phyloP scores from a whole-genome alignment of 2,888 invertebrate species.

The Hirtodrosophila confusa region DNA sequence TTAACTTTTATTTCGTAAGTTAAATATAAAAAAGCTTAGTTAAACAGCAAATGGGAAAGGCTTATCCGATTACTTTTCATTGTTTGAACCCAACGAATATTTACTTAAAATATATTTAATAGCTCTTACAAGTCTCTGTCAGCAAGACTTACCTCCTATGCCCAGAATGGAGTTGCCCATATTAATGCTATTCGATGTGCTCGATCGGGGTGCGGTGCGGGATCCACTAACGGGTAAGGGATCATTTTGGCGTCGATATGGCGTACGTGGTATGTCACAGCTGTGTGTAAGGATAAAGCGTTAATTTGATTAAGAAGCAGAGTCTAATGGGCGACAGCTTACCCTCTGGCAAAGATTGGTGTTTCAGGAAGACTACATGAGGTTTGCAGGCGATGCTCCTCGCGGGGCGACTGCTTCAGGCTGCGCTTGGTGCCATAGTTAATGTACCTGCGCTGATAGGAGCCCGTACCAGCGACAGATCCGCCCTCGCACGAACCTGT shows the following conservation, averaged over 20 bases:
- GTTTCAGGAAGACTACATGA: slow-evolving; percentile 95
- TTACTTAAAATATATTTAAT: too few species aligned
- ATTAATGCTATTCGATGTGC: slow-evolving; percentile 83
- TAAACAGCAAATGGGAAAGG: too few species aligned
- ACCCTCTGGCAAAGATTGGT: slow-evolving; percentile 92
- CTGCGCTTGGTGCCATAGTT: slow-evolving; percentile 84
- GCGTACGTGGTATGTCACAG: slow-evolving; percentile 93
- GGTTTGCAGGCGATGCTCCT: slow-evolving; percentile 89
- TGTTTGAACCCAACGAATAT: too few species aligned
- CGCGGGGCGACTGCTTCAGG: slow-evolving; percentile 86
- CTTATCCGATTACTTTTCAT: too few species aligned
- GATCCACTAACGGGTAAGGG: slow-evolving; percentile 83
- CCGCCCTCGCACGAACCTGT: slow-evolving; percentile 55
- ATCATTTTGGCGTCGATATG: slow-evolving; percentile 87
- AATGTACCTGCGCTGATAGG: slow-evolving; percentile 84
- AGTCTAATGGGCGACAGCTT: slow-evolving; percentile 1
- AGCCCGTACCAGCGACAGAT: slow-evolving; percentile 83
- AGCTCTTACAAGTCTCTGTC: too few species aligned
- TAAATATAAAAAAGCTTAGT: too few species aligned
- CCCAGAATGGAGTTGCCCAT: slow-evolving; percentile 84
- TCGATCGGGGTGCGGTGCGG: slow-evolving; percentile 87
- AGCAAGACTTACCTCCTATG: slow-evolving; percentile 70
- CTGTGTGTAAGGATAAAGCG: slow-evolving; percentile 47
- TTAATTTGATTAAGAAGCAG: not conserved
- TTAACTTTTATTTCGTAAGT: too few species aligned